A percentile compares a stretch with the other conserved stretches of the same genome.
Conservation (phyloP, 2,888 invertebrate genomes). For the Pycnomerus fuliginosus region DNA sequence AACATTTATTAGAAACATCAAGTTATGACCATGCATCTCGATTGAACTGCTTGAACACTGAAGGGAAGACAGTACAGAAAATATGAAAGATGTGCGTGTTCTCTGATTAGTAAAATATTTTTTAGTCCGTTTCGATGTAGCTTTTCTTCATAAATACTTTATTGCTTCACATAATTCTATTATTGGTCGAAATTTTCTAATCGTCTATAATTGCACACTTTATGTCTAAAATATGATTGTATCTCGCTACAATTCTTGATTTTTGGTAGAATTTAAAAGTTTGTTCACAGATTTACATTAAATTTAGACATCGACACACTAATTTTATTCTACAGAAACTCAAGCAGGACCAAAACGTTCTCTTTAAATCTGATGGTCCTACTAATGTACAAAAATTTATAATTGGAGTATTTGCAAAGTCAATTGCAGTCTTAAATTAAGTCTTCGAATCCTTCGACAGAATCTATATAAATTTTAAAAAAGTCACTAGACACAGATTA, state of each 20-base stretch:
- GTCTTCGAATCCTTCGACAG: slow-evolving; percentile 14
- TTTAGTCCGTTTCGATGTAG: slow-evolving; percentile 19
- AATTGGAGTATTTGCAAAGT: slow-evolving; percentile 24
- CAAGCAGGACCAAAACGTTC: too few relatives aligned
- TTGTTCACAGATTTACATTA: slow-evolving; percentile 27
- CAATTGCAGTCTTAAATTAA: slow-evolving; percentile 24
- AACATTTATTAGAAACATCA: slow-evolving; percentile 24
- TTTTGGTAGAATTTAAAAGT: slow-evolving; percentile 13
- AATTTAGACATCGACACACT: slow-evolving; percentile 30
- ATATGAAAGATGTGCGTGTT: slow-evolving; percentile 15
- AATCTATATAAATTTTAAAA: slow-evolving; percentile 1
- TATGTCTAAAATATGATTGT: slow-evolving; percentile 36
- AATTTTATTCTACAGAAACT: slow-evolving; percentile 10
- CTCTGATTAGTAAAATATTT: slow-evolving; percentile 8
- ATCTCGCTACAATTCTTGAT: slow-evolving; percentile 36
- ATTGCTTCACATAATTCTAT: slow-evolving; percentile 21
- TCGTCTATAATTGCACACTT: slow-evolving; percentile 26
- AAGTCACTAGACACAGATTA: slow-evolving; percentile 2
- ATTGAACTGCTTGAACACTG: slow-evolving; percentile 17
- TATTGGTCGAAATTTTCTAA: slow-evolving; percentile 28
- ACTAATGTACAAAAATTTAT: slow-evolving; percentile 19
- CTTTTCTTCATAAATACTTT: slow-evolving; percentile 16
- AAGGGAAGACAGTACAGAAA: slow-evolving; percentile 24
- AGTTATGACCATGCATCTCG: slow-evolving; percentile 11
- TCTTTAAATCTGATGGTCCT: slow-evolving; percentile 10